These are phyloP conservation scores for Ascidia mentula DNA, from an alignment of 23 tunicate species.

Conservation along the genomic window DNA sequence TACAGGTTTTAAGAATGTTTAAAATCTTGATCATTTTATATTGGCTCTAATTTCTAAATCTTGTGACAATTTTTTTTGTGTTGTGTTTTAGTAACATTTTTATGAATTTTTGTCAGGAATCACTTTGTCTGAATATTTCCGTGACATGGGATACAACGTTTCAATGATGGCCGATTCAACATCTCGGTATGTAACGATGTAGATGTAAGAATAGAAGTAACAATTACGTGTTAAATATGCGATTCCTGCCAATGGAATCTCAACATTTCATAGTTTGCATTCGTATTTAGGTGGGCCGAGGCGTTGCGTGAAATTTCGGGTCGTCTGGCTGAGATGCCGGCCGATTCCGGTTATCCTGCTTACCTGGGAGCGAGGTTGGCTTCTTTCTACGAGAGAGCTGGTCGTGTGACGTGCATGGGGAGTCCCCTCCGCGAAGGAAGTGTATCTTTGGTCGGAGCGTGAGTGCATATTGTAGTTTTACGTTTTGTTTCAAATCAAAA, in stretches of 20 bases:
- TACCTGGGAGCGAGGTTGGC: conserved; percentile 96
- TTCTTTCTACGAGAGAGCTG: conserved; percentile 98
- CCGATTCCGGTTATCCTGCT: conserved; percentile 99
- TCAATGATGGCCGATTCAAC: conserved; percentile 99
- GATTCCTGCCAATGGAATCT: background rate
- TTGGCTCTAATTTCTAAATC: background rate
- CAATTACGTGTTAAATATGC: background rate
- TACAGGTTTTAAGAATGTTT: conserved; percentile 62
- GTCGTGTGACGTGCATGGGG: conserved; percentile 91
- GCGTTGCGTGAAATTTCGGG: conserved; percentile 99
- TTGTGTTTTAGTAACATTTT: background rate
- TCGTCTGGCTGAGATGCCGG: conserved; percentile 99
- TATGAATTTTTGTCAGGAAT: conserved; percentile 41
- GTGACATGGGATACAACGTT: conserved; percentile 99
- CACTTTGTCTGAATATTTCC: conserved; percentile 96
- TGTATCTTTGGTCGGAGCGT: conserved; percentile 99
- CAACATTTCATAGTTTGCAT: too few species aligned
- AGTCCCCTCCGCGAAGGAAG: conserved; percentile 93
- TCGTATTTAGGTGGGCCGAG: conserved; percentile 88
- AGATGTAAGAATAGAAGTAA: background rate
- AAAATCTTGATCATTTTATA: background rate
- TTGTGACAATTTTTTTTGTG: background rate
- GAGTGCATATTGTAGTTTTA: conserved; percentile 18
- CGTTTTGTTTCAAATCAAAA: background rate
- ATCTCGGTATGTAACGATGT: conserved; percentile 42